Percentiles rank a stretch among this genome's conserved stretches.
phyloP scores from a whole-genome alignment of 2,797 vertebrate species.

The Ctenochaetus hawaiiensis region DNA sequence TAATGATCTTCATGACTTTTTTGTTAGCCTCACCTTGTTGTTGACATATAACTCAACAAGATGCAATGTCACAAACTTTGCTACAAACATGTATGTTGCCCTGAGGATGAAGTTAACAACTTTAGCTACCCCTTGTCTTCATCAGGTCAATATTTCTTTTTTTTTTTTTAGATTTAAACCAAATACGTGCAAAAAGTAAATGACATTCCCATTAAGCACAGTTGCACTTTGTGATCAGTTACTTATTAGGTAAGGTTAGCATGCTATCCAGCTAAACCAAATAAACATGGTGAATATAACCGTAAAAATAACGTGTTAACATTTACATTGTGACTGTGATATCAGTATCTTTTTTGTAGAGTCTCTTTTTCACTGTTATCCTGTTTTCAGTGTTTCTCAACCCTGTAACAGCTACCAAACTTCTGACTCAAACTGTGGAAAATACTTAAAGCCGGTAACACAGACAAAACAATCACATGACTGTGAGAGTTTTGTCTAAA shows the following conservation, averaged over 20 bases:
- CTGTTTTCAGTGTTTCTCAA: not conserved
- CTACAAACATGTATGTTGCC: not conserved
- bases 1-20: not conserved
- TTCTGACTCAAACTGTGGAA: not conserved
- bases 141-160: not conserved
- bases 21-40: not conserved
- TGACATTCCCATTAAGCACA: not conserved
- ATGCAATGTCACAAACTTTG: not conserved
- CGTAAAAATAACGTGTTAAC: not conserved
- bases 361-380: not conserved
- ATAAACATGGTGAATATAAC: not conserved
- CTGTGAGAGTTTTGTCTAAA: slow-evolving; percentile 12
- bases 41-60: not conserved
- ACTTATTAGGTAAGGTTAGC: not conserved
- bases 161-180: not conserved
- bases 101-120: not conserved
- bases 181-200: not conserved
- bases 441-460: not conserved
- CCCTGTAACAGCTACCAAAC: not conserved
- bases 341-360: not conserved
- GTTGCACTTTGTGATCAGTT: not conserved
- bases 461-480: slow-evolving; percentile 11
- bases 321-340: not conserved
- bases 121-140: not conserved
- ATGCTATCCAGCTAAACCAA: not conserved